Evolutionary conservation across 2,797 vertebrate species (phyloP).

Genomic region (Liasis olivaceus): DNA sequence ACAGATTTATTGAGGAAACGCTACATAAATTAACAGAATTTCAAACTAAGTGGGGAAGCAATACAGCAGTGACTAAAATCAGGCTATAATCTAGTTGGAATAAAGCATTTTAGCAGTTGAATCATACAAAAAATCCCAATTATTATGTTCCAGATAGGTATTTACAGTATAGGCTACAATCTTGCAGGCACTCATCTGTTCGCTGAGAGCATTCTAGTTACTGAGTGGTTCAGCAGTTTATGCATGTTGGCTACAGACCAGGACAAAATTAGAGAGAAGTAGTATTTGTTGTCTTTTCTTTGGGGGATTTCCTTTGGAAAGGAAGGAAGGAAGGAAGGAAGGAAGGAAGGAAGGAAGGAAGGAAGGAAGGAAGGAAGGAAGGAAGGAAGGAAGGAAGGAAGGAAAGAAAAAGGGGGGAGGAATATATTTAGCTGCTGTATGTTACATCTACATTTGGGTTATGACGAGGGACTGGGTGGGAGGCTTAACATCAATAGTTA

Average conservation of each 20-base stretch:
- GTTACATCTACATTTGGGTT: not conserved
- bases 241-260: not conserved
- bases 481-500: not conserved
- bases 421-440: not conserved
- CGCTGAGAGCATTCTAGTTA: not conserved
- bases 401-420: not conserved
- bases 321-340: not conserved
- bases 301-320: too few relatives aligned
- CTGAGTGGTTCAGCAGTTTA: not conserved
- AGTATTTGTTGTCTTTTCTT: not conserved
- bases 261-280: not conserved
- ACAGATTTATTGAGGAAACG: conserved; percentile 34
- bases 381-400: too few relatives aligned
- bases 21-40: conserved; percentile 2
- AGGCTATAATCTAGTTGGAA: not conserved
- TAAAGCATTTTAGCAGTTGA: not conserved
- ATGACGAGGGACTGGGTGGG: not conserved
- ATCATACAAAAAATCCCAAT: not conserved
- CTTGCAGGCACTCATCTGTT: not conserved
- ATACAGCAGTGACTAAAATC: not conserved
- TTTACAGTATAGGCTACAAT: not conserved
- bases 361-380: not conserved
- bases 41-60: not conserved
- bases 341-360: not conserved
- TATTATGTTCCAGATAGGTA: not conserved